Evolutionary conservation across 2,797 vertebrate species (phyloP), one percentile per base, ranked within the genome.

Genomic region (Acomys russatus): DNA sequence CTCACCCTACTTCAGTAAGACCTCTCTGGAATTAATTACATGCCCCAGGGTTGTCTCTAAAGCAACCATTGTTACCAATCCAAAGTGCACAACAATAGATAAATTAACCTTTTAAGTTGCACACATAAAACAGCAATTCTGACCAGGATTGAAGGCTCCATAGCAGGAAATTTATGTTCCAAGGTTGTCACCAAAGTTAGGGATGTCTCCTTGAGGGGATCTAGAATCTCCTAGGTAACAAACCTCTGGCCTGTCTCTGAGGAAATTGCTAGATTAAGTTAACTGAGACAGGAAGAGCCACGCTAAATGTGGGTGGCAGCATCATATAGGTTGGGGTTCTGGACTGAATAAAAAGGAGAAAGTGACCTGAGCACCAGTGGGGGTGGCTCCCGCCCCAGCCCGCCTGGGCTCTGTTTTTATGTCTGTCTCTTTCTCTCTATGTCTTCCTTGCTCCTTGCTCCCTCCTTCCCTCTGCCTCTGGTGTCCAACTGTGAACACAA

Each of bases 1-100:
- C 61, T 73, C 6, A 70, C 22, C 20, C 23, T 33, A 18, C 0
- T 74, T 28, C 11, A 74, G 64, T 35, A 35, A 83, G 49, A 44
- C 44, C 17, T 76, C 23, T 77, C 20, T 56, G 68, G 59, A 74
- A 88, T 87, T 66, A 78, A 85, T 51, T 77, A 78, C 11, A 88
- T 54, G 44, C 88, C 9, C 25, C 51, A n/a, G 74, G 59, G 54
- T 30, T 94, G 6, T 76, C 84, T 94, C 59, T 44, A 25, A 89
- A 9, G 12, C 17, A 85, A 2, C 15, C 17, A 54, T 30, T 0
- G 14, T 71, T 35, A 79, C 49, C 23, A 86, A 14, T 73, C 92
- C 38, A 86, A 44, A 74, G 38, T 22, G 25, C 22, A 33, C n/a
- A 74, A 51, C 4, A 74, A 90, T 18, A 1, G 8, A 15, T 87